These are phyloP conservation scores for Gila robusta DNA, from an alignment of 2,797 vertebrate genomes.

Conservation along the genomic window DNA sequence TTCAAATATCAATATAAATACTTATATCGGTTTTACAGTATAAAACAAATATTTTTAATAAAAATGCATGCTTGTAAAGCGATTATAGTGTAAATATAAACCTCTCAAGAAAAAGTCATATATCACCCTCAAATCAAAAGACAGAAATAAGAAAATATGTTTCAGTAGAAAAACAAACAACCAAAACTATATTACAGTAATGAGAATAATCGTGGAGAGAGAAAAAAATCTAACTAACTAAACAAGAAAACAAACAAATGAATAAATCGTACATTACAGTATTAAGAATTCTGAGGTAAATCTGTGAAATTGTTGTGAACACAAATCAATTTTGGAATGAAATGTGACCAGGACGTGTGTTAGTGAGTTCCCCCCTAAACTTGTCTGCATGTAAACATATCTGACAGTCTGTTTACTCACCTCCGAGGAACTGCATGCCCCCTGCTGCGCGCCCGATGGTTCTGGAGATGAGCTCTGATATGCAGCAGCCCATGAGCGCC, in stretches of 20 bases:
- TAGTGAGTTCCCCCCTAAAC: not conserved
- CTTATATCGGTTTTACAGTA: not conserved
- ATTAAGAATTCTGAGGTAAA: not conserved
- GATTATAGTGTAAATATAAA: not conserved
- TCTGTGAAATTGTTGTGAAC: not conserved
- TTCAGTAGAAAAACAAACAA: not conserved
- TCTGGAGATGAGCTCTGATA: conserved; percentile 96
- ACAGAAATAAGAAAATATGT: not conserved
- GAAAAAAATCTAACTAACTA: not conserved
- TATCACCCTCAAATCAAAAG: not conserved
- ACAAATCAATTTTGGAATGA: not conserved
- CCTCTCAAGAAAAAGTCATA: not conserved
- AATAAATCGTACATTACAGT: not conserved
- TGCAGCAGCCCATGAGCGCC: conserved; percentile 94
- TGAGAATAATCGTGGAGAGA: not conserved
- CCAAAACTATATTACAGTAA: not conserved
- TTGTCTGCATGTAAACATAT: not conserved
- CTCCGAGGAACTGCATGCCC: conserved; percentile 95
- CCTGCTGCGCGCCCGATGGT: conserved; percentile 94
- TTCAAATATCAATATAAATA: too few species aligned
- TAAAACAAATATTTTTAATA: not conserved
- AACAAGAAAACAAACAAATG: not conserved
- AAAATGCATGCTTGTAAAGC: not conserved
- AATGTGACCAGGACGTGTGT: not conserved
- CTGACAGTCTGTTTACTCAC: conserved; percentile 93